Base-by-base conservation (phyloP, 2,888 invertebrate species). In the Perdita meconis region DNA sequence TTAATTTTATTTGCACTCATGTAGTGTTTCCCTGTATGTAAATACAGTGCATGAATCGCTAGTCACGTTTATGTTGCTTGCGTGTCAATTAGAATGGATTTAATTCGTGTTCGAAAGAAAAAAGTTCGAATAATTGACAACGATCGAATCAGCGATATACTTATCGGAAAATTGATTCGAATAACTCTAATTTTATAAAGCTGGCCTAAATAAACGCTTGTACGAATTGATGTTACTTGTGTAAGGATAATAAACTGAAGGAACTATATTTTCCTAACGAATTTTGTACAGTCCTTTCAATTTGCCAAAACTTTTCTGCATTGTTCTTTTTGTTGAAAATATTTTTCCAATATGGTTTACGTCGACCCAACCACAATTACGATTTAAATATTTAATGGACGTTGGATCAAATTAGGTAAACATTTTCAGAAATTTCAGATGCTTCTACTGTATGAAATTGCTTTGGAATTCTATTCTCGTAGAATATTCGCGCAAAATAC, bases 121-220 rank as follows among this genome's bases (percentile, higher is more conserved):
- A 42, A n/a, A 22, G 13, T n/a, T n/a, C n/a, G n/a, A 61, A 5
- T 16, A 10, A 50, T 36, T 63, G 44, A 8, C 22, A 64, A 63
- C 38, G 53, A 65, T 60, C 24, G 57, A 55, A 42, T 61, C n/a
- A 44, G 55, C 24, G 8, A 64, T 51, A 19, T 59, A 42, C n/a
- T 13, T 53, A 38, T 40, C 24, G 26, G 13, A 36, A n/a, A 44
- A 5, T 34, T 55, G 30, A 68, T 12, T 59, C 40, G 22, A 19
- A 55, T 53, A 10, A 40, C 22, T 36, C 26, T 61, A 38, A 68
- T 71, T 82, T 71, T 75, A 63, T 82, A 74, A 78, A 50, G 67
- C 8, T 38, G 55, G 47, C 19, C 63, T 50, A 56, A 75, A 51
- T 57, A 64, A 44, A 50, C 40, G 55, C 47, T 56, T 74, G 42